Base-by-base conservation (phyloP, 2,797 vertebrate genomes). In the Gymnothorax javanicus region DNA sequence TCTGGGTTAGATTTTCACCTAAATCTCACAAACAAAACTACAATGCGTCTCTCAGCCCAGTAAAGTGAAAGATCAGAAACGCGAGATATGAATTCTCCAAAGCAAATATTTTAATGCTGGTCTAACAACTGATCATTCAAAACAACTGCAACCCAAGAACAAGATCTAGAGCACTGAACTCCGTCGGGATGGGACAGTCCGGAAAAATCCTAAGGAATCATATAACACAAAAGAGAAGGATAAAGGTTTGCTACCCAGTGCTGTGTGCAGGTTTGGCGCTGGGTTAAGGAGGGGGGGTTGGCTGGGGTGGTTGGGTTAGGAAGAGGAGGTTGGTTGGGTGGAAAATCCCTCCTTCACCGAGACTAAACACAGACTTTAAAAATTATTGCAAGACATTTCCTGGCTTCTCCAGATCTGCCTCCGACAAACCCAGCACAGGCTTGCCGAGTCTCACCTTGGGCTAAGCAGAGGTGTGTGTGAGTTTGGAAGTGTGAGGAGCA, bases 291-390 rank as follows among this genome's bases (percentile, higher is more conserved):
- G 73, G 0, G 5, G 71, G 11, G 43, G 12, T 50, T 12, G 25
- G n/a, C 9, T 43, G 71, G 27, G 11, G 71, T 8, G 1, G n/a
- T 5, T 6, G 5, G 67, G 67, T 43, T 43, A 1, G n/a, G 12
- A 3, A 7, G 23, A 25, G 67, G 67, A 12, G 11, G 11, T n/a
- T 4, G 7, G 12, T 5, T 9, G 0, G 73, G 15, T 1, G 13
- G 33, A 43, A 69, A n/a, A 23, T n/a, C 67, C 23, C 67, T 7
- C 58, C 1, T 13, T 62, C 59, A 12, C 59, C 59, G 9, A 69
- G 71, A 75, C 71, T 75, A 75, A 75, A 75, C 69, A 73, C 71
- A 43, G 71, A 75, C 11, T n/a, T 27, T 11, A 69, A 25, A 69
- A 69, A 75, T 69, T 75, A 75, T 75, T 75, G 71, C 20, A 23